Conservation (phyloP, 37 sponge, comb jelly and placozoan species). For the Ianthella basta region DNA sequence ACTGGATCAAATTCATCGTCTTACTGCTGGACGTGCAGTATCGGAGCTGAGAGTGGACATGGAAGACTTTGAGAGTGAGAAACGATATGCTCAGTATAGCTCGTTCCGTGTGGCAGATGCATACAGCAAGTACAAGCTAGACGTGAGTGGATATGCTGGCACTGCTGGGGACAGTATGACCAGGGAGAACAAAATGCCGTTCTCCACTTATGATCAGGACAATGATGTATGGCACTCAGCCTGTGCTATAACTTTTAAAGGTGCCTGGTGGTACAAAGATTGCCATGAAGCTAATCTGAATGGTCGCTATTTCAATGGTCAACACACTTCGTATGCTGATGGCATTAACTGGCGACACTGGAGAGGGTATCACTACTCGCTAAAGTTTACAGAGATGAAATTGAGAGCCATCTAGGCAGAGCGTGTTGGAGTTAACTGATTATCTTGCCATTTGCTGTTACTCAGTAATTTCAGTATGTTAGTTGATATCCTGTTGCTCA, state of each 20-base stretch:
- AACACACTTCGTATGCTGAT: slow-evolving; percentile 27
- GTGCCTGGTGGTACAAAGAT: slow-evolving; percentile 25
- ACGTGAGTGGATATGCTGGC: slow-evolving; percentile 13
- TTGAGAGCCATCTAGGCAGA: slow-evolving; percentile 10
- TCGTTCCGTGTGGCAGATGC: slow-evolving; percentile 11
- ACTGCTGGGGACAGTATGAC: slow-evolving; percentile 28
- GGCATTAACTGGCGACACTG: slow-evolving; percentile 16
- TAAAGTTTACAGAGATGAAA: slow-evolving; percentile 39
- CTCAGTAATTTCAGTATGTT: too few relatives aligned
- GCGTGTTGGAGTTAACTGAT: too few relatives aligned
- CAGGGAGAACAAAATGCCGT: not conserved
- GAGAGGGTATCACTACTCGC: slow-evolving; percentile 22
- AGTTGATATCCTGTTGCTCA: too few relatives aligned
- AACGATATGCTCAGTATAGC: slow-evolving; percentile 20
- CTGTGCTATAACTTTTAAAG: slow-evolving; percentile 11
- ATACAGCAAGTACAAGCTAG: not conserved
- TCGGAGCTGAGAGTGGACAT: not conserved
- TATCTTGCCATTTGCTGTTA: too few relatives aligned
- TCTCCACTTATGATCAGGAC: slow-evolving; percentile 23
- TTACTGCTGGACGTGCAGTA: slow-evolving; percentile 1
- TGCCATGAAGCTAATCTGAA: slow-evolving; percentile 10
- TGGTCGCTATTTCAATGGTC: not conserved
- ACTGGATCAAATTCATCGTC: slow-evolving; percentile 8
- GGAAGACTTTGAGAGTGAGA: slow-evolving; percentile 10
- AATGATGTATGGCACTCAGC: not conserved